These are phyloP conservation scores for Ostrea edulis DNA, from an alignment of 1,140 invertebrate genomes.

Conservation along the genomic window DNA sequence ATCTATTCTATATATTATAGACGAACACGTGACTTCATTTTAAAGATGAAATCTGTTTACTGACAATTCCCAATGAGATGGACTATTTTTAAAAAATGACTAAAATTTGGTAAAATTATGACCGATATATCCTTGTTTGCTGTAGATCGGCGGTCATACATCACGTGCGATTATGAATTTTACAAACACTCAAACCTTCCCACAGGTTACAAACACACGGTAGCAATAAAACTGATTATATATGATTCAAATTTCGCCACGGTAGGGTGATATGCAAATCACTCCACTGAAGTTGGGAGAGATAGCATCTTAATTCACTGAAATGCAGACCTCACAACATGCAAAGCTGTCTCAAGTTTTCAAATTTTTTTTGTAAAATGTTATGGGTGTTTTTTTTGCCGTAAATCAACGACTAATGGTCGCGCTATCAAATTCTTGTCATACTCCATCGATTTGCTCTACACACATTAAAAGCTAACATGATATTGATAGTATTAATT, in stretches of 20 bases:
- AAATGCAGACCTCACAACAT: slow-evolving; percentile 11
- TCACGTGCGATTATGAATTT: not conserved
- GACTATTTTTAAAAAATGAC: not conserved
- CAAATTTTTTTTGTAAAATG: not conserved
- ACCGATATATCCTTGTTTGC: not conserved
- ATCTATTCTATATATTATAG: too few species aligned
- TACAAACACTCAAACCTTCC: not conserved
- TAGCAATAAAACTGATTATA: slow-evolving; percentile 32
- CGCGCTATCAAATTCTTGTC: not conserved
- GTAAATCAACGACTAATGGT: slow-evolving; percentile 2
- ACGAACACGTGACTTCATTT: too few species aligned
- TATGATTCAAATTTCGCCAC: slow-evolving; percentile 32
- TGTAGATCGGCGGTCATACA: not conserved
- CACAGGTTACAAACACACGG: not conserved
- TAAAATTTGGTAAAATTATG: not conserved
- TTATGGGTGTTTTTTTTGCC: slow-evolving; percentile 15
- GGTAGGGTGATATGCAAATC: slow-evolving; percentile 27
- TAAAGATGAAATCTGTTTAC: too few species aligned
- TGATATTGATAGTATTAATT: slow-evolving; percentile 9
- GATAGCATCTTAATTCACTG: slow-evolving; percentile 12
- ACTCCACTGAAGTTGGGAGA: not conserved
- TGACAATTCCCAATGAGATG: too few species aligned
- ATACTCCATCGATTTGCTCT: not conserved
- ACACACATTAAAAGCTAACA: not conserved
- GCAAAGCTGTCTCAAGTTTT: not conserved